Conservation (phyloP, 2,888 invertebrate genomes). For the Cylloceria caligata region DNA sequence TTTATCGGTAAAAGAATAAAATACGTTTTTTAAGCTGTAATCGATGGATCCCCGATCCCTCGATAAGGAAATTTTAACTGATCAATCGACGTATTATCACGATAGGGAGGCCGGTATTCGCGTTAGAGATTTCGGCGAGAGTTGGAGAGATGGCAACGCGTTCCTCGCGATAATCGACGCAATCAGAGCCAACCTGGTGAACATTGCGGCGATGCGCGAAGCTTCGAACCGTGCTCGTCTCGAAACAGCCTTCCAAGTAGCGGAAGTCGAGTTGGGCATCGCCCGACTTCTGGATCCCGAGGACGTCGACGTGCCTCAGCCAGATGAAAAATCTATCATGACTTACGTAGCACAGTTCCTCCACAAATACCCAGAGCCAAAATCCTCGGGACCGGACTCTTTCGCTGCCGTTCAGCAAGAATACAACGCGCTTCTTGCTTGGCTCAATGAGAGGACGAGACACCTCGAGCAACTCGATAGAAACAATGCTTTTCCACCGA, state of each 20-base stretch:
- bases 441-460: constrained; percentile 92
- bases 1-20: too few species aligned
- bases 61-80: too few species aligned
- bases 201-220: constrained; percentile 92
- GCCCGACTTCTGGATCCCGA: constrained; percentile 96
- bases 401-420: constrained; percentile 93
- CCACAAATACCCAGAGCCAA: constrained; percentile 96
- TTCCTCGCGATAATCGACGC: constrained; percentile 98
- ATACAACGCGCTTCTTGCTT: constrained; percentile 92
- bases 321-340: constrained; percentile 99
- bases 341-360: constrained; percentile 99
- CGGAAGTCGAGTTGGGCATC: constrained; percentile 96
- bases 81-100: too few species aligned
- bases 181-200: constrained; percentile 96
- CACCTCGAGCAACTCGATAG: constrained; percentile 92
- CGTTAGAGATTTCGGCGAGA: constrained; percentile 96
- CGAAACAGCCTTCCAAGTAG: constrained; percentile 97
- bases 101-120: constrained; percentile 93
- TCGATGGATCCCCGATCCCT: too few species aligned
- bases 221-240: constrained; percentile 93
- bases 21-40: too few species aligned
- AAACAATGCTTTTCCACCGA: constrained; percentile 90
- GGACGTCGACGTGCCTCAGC: constrained; percentile 97
- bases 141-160: constrained; percentile 98
- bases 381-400: constrained; percentile 90